Evolutionary conservation across 2,113 vertebrate genomes (phyloP).

Genomic region (Talpa occidentalis): DNA sequence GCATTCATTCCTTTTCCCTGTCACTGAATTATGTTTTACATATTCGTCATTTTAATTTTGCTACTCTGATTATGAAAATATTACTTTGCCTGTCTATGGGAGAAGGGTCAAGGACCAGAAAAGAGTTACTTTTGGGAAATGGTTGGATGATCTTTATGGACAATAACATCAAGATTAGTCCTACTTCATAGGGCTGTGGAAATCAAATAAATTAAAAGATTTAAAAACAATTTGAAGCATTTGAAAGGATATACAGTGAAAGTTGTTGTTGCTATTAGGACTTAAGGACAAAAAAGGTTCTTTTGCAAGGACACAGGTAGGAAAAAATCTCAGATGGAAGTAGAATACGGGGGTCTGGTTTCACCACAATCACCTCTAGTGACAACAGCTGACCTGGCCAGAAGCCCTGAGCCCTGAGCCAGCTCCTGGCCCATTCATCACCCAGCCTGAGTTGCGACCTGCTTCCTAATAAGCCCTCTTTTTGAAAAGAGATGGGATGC

Average conservation of each 20-base stretch:
- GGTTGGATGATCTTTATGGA: not conserved
- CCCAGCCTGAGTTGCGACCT: not conserved
- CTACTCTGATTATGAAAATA: constrained; percentile 32
- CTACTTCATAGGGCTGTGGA: not conserved
- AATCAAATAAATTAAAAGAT: not conserved
- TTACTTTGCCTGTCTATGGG: not conserved
- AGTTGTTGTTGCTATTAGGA: not conserved
- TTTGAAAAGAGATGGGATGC: not conserved
- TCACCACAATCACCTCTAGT: not conserved
- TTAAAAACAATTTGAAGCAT: not conserved
- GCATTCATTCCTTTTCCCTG: not conserved
- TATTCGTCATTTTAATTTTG: not conserved
- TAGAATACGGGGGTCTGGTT: not conserved
- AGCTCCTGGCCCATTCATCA: not conserved
- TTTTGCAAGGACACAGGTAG: not conserved
- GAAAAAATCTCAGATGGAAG: not conserved
- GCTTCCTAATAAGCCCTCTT: not conserved
- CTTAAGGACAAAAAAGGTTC: not conserved
- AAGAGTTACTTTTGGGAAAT: not conserved
- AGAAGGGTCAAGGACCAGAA: not conserved
- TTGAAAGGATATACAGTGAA: accelerated
- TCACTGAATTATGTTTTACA: not conserved
- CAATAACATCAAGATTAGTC: not conserved
- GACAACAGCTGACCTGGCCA: not conserved
- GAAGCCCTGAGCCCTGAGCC: not conserved